Evolutionary conservation across 30 jellyfish, hydroid and myxozoan genomes (phyloP).

Genomic region (Chironex yamaguchii): DNA sequence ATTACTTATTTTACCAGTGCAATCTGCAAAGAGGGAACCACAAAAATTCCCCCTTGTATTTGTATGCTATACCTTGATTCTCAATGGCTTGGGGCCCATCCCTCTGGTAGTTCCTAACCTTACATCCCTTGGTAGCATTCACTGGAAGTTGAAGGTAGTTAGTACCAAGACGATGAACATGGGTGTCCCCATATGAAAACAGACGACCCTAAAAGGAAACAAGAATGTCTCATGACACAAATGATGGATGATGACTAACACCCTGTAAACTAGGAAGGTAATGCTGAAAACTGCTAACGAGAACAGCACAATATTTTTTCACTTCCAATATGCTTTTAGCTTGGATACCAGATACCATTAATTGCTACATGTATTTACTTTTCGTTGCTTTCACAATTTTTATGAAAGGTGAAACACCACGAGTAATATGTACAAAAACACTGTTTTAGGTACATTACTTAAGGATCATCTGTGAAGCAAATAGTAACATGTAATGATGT

Average conservation of each 20-base stretch:
- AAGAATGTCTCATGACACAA: not conserved
- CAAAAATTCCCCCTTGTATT: no score
- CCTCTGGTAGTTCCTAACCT: constrained; percentile 73
- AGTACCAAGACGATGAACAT: constrained; percentile 92
- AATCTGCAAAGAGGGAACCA: no score
- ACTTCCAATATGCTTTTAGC: no score
- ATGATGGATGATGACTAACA: not conserved
- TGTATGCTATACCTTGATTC: constrained; percentile 87
- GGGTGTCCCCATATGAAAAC: constrained; percentile 92
- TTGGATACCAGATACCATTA: no score
- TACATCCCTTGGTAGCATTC: constrained; percentile 73
- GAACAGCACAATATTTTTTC: not conserved
- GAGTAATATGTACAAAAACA: no score
- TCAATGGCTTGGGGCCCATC: constrained; percentile 88
- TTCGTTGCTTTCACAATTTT: no score
- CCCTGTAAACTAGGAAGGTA: not conserved
- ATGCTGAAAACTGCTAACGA: not conserved
- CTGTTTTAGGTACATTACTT: no score
- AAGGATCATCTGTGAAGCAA: no score
- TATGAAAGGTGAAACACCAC: no score
- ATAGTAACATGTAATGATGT: no score
- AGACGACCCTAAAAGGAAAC: constrained; percentile 76
- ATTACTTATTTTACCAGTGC: no score
- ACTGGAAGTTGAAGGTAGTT: constrained; percentile 90
- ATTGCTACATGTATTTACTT: no score